Percentiles rank a stretch among this genome's conserved stretches.
Conservation (phyloP, 1,140 invertebrate species). For the Drosophila cardini region DNA sequence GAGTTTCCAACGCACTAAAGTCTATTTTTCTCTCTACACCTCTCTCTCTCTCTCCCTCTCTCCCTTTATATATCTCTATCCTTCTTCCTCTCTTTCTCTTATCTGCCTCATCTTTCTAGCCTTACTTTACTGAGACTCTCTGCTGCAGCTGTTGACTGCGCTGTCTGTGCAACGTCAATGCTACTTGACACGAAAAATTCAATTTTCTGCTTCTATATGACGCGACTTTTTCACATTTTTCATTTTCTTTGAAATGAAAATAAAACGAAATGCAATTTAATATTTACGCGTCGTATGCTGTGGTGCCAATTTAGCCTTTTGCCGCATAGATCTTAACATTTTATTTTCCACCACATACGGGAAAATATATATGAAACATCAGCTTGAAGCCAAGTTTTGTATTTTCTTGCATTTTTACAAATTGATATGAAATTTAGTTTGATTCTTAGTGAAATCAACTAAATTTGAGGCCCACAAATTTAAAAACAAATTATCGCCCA, state of each 20-base stretch:
- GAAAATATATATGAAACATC: no score
- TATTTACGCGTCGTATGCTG: constrained; percentile 68
- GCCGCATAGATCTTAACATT: no score
- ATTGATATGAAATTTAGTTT: no score
- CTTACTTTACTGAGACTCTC: not conserved
- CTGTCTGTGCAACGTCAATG: constrained; percentile 56
- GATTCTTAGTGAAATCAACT: no score
- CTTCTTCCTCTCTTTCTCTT: not conserved
- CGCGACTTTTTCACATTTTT: constrained; percentile 55
- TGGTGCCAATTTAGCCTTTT: no score
- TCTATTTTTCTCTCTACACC: not conserved
- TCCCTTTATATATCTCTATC: not conserved
- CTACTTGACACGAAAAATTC: constrained; percentile 72
- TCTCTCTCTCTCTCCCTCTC: not conserved
- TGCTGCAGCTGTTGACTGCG: constrained; percentile 7
- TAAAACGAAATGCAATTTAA: constrained; percentile 74
- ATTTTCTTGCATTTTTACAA: no score
- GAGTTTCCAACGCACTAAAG: constrained; percentile 32
- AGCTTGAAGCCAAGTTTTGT: no score
- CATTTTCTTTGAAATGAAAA: constrained; percentile 61
- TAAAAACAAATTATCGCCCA: no score
- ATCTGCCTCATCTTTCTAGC: not conserved
- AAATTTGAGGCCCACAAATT: no score
- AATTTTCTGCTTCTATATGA: constrained; percentile 60
- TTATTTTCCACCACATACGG: no score